Evolutionary conservation across 2,888 invertebrate genomes (phyloP).

Genomic region (Spodoptera picta): DNA sequence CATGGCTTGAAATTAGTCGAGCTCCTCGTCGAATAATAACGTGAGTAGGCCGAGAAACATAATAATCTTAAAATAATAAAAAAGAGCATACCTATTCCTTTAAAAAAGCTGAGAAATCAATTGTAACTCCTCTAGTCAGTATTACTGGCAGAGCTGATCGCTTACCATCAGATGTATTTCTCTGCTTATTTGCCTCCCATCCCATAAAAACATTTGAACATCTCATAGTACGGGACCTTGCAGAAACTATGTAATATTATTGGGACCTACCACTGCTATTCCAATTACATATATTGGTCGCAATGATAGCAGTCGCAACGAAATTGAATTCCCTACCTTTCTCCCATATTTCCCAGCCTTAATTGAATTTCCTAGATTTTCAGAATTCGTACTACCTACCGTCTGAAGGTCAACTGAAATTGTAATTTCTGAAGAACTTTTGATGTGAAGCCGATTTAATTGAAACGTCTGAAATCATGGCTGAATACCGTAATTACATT

Average conservation of each 20-base stretch:
- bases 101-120: too few species aligned
- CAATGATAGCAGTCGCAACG: slow-evolving; percentile 1
- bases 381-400: not conserved
- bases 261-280: not conserved
- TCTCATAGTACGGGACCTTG: not conserved
- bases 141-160: too few species aligned
- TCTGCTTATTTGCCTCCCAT: not conserved
- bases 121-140: too few species aligned
- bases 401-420: not conserved
- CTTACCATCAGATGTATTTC: not conserved
- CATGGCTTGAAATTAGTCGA: too few species aligned
- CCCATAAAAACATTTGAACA: too few species aligned
- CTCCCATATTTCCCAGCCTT: not conserved
- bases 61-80: too few species aligned
- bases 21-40: too few species aligned
- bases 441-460: not conserved
- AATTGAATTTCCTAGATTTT: slow-evolving; percentile 21
- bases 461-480: not conserved
- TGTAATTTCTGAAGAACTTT: slow-evolving; percentile 1
- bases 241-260: slow-evolving; percentile 1
- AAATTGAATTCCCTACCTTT: slow-evolving; percentile 16
- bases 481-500: slow-evolving; percentile 1
- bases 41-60: too few species aligned
- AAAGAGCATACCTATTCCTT: too few species aligned
- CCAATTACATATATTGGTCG: slow-evolving; percentile 11